phyloP scores from a whole-genome alignment of 2,113 vertebrate genomes.

The Rhinogobius similis region DNA sequence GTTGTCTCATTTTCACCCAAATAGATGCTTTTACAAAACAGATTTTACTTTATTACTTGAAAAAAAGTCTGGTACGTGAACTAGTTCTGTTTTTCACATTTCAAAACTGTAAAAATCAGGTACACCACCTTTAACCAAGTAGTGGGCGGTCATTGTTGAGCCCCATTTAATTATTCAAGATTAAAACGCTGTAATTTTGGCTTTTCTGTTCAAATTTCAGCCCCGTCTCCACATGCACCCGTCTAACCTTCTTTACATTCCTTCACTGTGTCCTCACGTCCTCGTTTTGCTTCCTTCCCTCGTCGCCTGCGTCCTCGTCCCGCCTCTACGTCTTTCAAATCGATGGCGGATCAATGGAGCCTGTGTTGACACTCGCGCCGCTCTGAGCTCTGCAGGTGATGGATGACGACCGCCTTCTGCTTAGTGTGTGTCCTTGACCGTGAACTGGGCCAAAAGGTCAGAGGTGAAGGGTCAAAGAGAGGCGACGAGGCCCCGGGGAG shows the following conservation, averaged over 20 bases:
- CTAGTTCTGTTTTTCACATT: no score
- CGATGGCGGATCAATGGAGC: slow-evolving; percentile 72
- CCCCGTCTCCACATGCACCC: no score
- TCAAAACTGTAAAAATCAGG: no score
- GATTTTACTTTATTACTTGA: no score
- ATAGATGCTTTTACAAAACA: no score
- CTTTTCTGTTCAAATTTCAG: neutral
- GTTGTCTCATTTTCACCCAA: no score
- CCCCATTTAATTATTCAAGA: no score
- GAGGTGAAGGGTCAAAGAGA: slow-evolving; percentile 29
- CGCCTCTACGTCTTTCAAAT: slow-evolving; percentile 38
- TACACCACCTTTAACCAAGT: no score
- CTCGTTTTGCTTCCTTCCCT: neutral
- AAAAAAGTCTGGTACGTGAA: no score
- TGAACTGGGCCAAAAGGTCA: slow-evolving; percentile 44
- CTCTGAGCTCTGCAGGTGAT: slow-evolving; percentile 56
- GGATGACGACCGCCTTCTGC: slow-evolving; percentile 38
- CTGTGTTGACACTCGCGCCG: slow-evolving; percentile 57
- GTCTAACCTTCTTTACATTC: neutral
- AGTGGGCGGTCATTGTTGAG: no score
- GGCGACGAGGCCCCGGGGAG: slow-evolving; percentile 25
- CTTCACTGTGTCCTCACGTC: neutral
- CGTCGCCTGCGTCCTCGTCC: neutral
- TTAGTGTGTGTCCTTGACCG: slow-evolving; percentile 34
- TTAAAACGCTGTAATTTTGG: no score